Conservation (phyloP, 2,113 vertebrate species). For the Chloroceryle aenea region DNA sequence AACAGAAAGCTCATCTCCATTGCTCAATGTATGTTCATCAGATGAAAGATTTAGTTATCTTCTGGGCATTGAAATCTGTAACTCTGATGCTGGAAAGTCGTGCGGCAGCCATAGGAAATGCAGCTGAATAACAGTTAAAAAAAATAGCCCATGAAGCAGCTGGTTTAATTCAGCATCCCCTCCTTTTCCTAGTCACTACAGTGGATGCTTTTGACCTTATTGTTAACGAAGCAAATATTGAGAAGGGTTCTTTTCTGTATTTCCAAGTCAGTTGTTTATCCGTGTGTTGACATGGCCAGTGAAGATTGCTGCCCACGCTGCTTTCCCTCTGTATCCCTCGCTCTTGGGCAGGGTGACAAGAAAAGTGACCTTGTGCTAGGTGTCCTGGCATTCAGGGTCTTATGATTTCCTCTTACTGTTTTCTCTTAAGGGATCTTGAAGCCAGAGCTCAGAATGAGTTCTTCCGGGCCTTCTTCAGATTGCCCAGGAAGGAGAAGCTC, state of each 20-base stretch:
- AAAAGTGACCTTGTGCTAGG: background rate
- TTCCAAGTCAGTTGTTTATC: background rate
- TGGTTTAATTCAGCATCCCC: background rate
- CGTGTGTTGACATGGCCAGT: background rate
- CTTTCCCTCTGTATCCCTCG: background rate
- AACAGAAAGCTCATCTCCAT: background rate
- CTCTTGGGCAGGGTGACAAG: background rate
- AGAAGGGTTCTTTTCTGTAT: background rate
- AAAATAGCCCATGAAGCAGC: background rate
- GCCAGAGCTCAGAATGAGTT: constrained; percentile 89
- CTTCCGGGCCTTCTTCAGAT: constrained; percentile 91
- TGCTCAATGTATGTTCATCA: background rate
- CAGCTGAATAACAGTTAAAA: background rate
- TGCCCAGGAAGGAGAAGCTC: constrained; percentile 87
- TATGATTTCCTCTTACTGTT: background rate
- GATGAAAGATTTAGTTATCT: constrained; percentile 8
- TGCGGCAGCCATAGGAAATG: background rate
- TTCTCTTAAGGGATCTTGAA: constrained; percentile 86
- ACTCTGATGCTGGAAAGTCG: background rate
- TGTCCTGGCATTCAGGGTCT: background rate
- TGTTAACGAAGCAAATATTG: background rate
- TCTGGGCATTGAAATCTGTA: background rate
- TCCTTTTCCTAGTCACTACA: background rate
- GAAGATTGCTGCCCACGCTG: background rate
- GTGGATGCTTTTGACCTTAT: background rate